Conservation (phyloP, 2,113 vertebrate species). For the Nyctereutes procyonoides region DNA sequence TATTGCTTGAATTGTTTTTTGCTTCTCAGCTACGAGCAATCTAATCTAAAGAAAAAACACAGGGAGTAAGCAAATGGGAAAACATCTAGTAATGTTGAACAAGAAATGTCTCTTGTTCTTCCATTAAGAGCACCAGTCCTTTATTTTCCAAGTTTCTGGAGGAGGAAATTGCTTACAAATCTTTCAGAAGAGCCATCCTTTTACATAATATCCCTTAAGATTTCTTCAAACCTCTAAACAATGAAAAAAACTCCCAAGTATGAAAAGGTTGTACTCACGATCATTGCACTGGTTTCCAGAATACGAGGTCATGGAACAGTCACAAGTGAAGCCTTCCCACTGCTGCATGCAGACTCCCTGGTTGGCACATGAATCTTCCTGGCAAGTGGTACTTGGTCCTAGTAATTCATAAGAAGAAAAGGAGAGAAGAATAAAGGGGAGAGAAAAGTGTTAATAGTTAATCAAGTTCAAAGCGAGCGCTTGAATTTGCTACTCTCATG, state of each 20-base stretch:
- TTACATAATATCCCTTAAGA: neutral
- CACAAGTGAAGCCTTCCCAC: slow-evolving; percentile 98
- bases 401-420: slow-evolving; percentile 44
- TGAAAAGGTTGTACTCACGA: slow-evolving; percentile 91
- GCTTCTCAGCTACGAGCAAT: neutral
- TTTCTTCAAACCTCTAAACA: neutral
- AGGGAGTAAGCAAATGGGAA: neutral
- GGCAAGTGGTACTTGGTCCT: slow-evolving; percentile 98
- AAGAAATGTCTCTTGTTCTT: neutral
- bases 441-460: neutral
- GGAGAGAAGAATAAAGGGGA: neutral
- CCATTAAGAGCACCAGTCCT: neutral
- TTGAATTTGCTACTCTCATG: slow-evolving; percentile 45
- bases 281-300: slow-evolving; percentile 97
- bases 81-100: neutral
- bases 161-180: slow-evolving; percentile 7
- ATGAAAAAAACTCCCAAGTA: neutral
- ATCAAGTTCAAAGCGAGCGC: neutral
- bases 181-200: neutral
- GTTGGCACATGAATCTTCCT: slow-evolving; percentile 98
- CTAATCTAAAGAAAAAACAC: neutral
- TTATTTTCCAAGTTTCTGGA: slow-evolving; percentile 20
- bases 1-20: neutral
- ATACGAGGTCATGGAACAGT: slow-evolving; percentile 99
- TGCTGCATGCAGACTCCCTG: slow-evolving; percentile 98